Percentiles rank a stretch among this genome's conserved stretches.
Conservation (phyloP, 2,113 vertebrate genomes). For the Phylloscopus whistleri region DNA sequence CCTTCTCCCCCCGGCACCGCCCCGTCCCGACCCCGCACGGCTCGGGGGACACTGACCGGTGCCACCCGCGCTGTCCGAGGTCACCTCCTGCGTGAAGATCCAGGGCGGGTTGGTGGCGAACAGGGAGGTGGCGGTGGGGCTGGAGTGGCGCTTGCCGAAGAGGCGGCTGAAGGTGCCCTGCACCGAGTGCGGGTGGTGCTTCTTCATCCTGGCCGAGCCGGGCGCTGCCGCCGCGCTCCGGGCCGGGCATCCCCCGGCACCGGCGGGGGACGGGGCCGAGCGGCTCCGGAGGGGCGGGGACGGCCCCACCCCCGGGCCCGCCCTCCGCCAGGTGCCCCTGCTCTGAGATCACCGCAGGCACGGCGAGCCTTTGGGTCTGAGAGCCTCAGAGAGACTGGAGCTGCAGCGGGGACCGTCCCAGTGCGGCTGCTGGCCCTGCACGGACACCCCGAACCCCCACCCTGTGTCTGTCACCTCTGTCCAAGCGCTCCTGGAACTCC, state of each 20-base stretch:
- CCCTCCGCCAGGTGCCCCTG: neutral
- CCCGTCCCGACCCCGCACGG: neutral
- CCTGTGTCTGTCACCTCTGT: fast-evolving
- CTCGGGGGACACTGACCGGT: constrained; percentile 61
- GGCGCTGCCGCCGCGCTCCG: neutral
- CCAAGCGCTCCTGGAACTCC: fast-evolving
- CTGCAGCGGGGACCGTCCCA: fast-evolving
- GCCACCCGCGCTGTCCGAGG: constrained; percentile 49
- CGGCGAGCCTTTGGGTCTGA: fast-evolving
- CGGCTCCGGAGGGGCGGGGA: neutral
- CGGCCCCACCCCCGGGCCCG: neutral
- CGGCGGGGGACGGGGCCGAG: neutral
- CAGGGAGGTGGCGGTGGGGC: constrained; percentile 58
- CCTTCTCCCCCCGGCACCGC: neutral
- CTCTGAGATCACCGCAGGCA: fast-evolving
- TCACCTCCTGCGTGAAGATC: constrained; percentile 74
- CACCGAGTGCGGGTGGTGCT: constrained; percentile 68
- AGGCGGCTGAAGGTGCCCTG: constrained; percentile 79
- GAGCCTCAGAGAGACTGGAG: fast-evolving
- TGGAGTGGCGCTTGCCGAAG: constrained; percentile 73
- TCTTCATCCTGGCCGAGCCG: constrained; percentile 69
- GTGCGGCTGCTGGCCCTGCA: neutral
- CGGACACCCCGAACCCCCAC: neutral
- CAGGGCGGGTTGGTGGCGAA: constrained; percentile 76
- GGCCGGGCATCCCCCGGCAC: neutral